These are phyloP conservation scores for Drosophila kanapiae DNA, from an alignment of 1,140 invertebrate genomes.

Conservation along the genomic window DNA sequence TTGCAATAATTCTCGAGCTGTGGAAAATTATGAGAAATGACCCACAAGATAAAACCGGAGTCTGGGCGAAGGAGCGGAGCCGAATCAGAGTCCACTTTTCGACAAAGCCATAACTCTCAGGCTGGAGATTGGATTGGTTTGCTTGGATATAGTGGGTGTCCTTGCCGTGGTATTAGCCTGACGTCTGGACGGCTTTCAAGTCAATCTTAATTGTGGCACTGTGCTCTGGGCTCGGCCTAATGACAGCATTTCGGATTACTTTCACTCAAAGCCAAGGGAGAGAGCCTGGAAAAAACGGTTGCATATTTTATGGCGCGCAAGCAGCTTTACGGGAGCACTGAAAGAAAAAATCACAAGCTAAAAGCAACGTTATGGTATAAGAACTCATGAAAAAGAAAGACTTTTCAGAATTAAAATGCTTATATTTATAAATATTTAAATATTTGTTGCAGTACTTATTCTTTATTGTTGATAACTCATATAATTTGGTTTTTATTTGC, in stretches of 20 bases:
- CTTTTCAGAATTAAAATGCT: too few species aligned
- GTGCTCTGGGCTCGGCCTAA: constrained; percentile 52
- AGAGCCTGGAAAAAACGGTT: constrained; percentile 37
- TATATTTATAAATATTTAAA: too few species aligned
- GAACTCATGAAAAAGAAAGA: too few species aligned
- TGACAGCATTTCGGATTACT: constrained; percentile 82
- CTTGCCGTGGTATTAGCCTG: constrained; percentile 56
- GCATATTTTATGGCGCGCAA: constrained; percentile 73
- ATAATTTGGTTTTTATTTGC: too few species aligned
- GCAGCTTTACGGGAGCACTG: constrained; percentile 46
- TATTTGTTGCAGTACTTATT: too few species aligned
- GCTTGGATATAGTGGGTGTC: constrained; percentile 26
- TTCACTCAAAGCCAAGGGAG: constrained; percentile 56
- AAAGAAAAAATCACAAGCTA: neutral
- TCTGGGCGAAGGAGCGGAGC: constrained; percentile 19
- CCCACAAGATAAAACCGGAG: constrained; percentile 65
- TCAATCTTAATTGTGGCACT: constrained; percentile 78
- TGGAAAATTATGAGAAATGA: constrained; percentile 84
- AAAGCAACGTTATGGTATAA: too few species aligned
- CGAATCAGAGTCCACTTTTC: constrained; percentile 63
- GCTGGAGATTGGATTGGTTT: constrained; percentile 48
- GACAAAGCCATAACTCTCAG: constrained; percentile 71
- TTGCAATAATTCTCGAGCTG: constrained; percentile 80
- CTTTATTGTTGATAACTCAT: neutral
- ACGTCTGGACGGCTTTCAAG: constrained; percentile 60